Percentiles rank a stretch among this genome's conserved stretches.
phyloP scores from a whole-genome alignment of 2,113 vertebrate species.

The Cheilinus undulatus region DNA sequence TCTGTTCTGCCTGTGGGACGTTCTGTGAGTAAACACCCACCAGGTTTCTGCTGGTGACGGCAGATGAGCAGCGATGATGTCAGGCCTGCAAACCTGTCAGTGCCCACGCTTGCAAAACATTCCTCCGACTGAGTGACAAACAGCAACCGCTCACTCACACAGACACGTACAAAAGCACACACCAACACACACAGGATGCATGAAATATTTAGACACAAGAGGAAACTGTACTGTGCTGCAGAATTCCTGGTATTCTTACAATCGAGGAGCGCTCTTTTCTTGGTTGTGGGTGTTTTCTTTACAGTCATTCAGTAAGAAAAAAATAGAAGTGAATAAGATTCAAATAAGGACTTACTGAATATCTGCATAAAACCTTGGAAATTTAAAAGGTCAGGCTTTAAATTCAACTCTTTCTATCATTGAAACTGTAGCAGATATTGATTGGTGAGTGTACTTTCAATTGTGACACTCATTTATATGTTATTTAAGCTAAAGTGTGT shows the following conservation, averaged over 20 bases:
- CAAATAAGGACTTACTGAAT: neutral
- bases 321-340: neutral
- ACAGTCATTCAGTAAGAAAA: neutral
- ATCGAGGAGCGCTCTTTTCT: conserved; percentile 35
- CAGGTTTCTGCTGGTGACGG: conserved; percentile 7
- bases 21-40: conserved; percentile 36
- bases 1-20: neutral
- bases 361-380: neutral
- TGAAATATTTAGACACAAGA: conserved; percentile 67
- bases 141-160: conserved; percentile 4
- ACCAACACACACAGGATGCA: conserved; percentile 57
- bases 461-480: neutral
- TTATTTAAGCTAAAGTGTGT: too few species aligned
- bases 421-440: neutral
- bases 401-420: too few species aligned
- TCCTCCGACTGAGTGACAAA: conserved; percentile 46
- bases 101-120: conserved; percentile 53
- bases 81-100: conserved; percentile 46
- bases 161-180: conserved; percentile 11
- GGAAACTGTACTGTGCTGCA: conserved; percentile 59
- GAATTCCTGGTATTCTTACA: conserved; percentile 69
- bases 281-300: conserved; percentile 30
- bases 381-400: neutral
- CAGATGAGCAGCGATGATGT: conserved; percentile 51
- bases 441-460: neutral